Percentiles rank a stretch among this genome's conserved stretches.
Conservation (phyloP, 1,140 invertebrate species). For the Neodiprion pinetum region DNA sequence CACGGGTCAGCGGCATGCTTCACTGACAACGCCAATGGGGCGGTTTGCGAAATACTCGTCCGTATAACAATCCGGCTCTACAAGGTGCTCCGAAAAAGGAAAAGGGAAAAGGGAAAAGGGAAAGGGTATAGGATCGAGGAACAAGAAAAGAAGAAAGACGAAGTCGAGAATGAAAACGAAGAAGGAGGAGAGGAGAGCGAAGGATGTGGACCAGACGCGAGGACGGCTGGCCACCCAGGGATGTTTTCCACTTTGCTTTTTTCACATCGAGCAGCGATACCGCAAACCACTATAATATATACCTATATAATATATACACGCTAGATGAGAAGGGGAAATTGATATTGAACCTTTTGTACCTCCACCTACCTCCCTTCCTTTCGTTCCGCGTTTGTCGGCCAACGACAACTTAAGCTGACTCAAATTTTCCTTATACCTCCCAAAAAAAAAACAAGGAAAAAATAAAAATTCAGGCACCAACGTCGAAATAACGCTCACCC, state of each 20-base stretch:
- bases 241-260: background rate
- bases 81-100: slow-evolving; percentile 18
- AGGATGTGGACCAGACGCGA: background rate
- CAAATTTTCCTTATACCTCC: no score
- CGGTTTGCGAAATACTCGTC: slow-evolving; percentile 32
- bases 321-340: no score
- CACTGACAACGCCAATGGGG: slow-evolving; percentile 49
- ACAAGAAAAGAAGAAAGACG: slow-evolving; percentile 33
- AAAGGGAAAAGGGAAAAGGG: slow-evolving; percentile 21
- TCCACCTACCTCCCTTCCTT: no score
- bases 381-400: no score
- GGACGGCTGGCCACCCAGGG: background rate
- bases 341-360: no score
- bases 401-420: no score
- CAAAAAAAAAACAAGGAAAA: no score
- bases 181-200: background rate
- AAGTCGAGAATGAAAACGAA: slow-evolving; percentile 13
- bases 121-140: slow-evolving; percentile 24
- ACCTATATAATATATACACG: no score
- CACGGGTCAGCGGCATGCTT: slow-evolving; percentile 50
- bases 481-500: no score
- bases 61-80: slow-evolving; percentile 29
- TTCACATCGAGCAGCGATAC: background rate
- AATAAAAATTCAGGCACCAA: no score
- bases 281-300: no score